A percentile compares a stretch with the other conserved stretches of the same genome.
These are phyloP conservation scores for Globodera ellingtonae DNA, from an alignment of 1,140 invertebrate species.

Conservation along the genomic window DNA sequence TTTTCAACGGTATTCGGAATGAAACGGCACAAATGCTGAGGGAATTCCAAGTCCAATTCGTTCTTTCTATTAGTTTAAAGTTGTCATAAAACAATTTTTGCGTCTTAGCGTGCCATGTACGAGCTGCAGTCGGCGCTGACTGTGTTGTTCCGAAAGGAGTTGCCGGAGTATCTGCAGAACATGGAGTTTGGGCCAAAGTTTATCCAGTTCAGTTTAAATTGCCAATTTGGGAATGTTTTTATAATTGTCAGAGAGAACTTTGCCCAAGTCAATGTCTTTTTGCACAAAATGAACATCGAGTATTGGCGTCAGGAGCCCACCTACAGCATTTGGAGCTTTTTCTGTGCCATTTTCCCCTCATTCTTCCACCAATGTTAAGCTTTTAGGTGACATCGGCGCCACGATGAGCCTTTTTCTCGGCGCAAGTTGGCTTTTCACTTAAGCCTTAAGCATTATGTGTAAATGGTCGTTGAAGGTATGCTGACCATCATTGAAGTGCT, in stretches of 20 bases:
- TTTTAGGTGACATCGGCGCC: constrained; percentile 61
- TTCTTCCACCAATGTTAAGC: constrained; percentile 17
- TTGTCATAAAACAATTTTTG: background rate
- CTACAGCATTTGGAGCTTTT: constrained; percentile 63
- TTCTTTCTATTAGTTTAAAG: background rate
- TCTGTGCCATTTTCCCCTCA: constrained; percentile 43
- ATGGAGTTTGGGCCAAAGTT: constrained; percentile 62
- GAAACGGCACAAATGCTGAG: constrained; percentile 49
- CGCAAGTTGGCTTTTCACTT: constrained; percentile 34
- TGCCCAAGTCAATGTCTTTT: constrained; percentile 63
- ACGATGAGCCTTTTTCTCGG: constrained; percentile 62
- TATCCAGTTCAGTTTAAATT: constrained; percentile 46
- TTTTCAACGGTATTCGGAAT: constrained; percentile 58
- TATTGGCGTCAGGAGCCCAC: constrained; percentile 60
- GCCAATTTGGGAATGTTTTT: background rate
- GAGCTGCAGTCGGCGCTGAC: constrained; percentile 50
- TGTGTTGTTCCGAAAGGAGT: constrained; percentile 60
- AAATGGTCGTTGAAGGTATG: constrained; percentile 41
- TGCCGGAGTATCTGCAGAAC: constrained; percentile 59
- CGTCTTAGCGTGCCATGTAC: constrained; percentile 41
- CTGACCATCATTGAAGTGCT: constrained; percentile 63
- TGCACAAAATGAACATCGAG: constrained; percentile 65
- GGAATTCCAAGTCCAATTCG: constrained; percentile 48
- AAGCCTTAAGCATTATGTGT: constrained; percentile 1
- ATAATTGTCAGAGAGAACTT: constrained; percentile 61